Conservation (phyloP, 1,140 invertebrate genomes). For the Drosophila nigrodunni region DNA sequence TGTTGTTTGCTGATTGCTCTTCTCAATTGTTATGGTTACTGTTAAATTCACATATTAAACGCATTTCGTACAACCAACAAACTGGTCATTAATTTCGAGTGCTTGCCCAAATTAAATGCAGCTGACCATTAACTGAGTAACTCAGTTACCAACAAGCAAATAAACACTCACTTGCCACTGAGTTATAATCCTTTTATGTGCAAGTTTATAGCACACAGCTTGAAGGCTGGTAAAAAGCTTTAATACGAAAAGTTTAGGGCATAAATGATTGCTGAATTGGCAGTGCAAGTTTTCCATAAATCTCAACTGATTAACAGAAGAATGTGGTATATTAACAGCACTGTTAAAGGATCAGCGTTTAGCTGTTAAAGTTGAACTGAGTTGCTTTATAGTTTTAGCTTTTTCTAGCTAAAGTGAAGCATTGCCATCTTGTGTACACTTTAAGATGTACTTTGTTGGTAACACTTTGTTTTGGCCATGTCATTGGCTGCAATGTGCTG, state of each 20-base stretch:
- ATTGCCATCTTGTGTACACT: not conserved
- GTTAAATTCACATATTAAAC: slow-evolving; percentile 33
- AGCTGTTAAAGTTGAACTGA: too few species aligned
- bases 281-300: too few species aligned
- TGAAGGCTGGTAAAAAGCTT: not conserved
- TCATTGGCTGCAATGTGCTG: slow-evolving; percentile 66
- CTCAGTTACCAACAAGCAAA: slow-evolving; percentile 12
- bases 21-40: slow-evolving; percentile 2
- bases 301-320: too few species aligned
- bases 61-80: slow-evolving; percentile 52
- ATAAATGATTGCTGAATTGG: not conserved
- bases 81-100: slow-evolving; percentile 66
- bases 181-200: slow-evolving; percentile 12
- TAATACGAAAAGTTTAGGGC: not conserved
- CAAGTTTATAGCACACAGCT: not conserved
- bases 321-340: too few species aligned
- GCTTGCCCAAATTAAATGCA: slow-evolving; percentile 66
- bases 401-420: too few species aligned
- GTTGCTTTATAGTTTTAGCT: too few species aligned
- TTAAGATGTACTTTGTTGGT: slow-evolving; percentile 14
- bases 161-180: slow-evolving; percentile 41
- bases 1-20: slow-evolving; percentile 7
- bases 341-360: too few species aligned
- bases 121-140: slow-evolving; percentile 48
- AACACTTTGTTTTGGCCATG: slow-evolving; percentile 17